Evolutionary conservation across 1,140 invertebrate species (phyloP), one percentile per base, ranked within the genome.

Genomic region (Pogonus chalceus): DNA sequence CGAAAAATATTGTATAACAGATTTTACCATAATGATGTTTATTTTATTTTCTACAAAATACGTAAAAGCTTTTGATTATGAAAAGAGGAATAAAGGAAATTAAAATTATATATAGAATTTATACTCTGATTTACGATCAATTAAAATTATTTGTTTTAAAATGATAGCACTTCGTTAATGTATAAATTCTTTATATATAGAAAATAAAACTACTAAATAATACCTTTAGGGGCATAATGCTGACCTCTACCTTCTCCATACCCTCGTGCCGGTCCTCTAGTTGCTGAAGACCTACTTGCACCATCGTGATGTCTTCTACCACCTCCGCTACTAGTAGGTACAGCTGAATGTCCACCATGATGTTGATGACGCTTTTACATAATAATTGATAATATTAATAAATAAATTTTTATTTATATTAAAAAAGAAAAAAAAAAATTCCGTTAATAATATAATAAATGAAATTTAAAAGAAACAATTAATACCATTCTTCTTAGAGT

Each of bases 401-500:
- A 20, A 20, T 31, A 49, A 16, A 1, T 22, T 39, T n/a, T 20
- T 10, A 18, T 1, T 22, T 23, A 14, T 23, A 49, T 49, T 23
- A 49, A n/a, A 20, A 20, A 35, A 31, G 35, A 26, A 20, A 14
- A 31, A 10, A 31, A 1, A 53, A 46, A 7, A 43, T 46, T 1
- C 54, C 61, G 0, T 49, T 57, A 7, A 53, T 56, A n/a, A 62
- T 37, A 16, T 58, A n/a, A n/a, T n/a, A n/a, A n/a, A n/a, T n/a
- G 35, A 2, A 62, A 2, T 39, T 21, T 3, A 4, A 31, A 26
- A 31, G 21, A 20, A 16, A 20, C 37, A 43, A 57, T 20, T 60
- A 58, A 73, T 70, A 83, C 80, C 85, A 90, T 92, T 73, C 89
- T 78, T 61, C 89, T 74, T 23, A 94, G 69, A 21, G 90, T 93